Base-by-base conservation (phyloP, 2,888 invertebrate species). In the Drosophila crucigera region DNA sequence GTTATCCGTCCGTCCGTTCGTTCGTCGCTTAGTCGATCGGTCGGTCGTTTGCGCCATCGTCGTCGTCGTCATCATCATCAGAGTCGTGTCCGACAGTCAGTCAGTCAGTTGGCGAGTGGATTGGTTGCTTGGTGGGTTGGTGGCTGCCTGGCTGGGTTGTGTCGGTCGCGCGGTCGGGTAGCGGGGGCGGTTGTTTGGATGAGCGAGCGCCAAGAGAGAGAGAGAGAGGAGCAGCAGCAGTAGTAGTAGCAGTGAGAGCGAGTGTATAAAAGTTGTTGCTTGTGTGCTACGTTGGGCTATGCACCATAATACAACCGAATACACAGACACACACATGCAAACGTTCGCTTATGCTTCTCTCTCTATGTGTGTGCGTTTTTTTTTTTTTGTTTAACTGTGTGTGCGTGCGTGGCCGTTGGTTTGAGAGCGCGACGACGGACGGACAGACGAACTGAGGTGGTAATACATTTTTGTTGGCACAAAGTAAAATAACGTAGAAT, bases 391-490 rank as follows among this genome's bases (percentile, higher is more conserved):
- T 65, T 60, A 66, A 49, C n/a, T 54, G 71, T 78, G 59, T 73
- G 68, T 58, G 68, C 52, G 74, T 76, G 73, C 76, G 76, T 78
- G 78, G 67, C 68, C 65, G 59, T 69, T 16, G 59, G 53, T 60
- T 39, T 43, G 50, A 39, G 62, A 60, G 69, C 72, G 41, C 43
- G 68, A 9, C 56, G 56, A n/a, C 41, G 55, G 69, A 47, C 25
- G 28, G 47, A 7, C 47, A 14, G 47, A 47, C 16, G 28, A 47
- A 47, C 49, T 41, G 70, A 71, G 88, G 81, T 81, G 85, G 79
- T 85, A 82, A 85, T 85, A 85, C 78, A 82, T 74, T 88, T 87
- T 83, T 87, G 88, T 85, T 85, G 83, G 88, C 88, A 88, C 83
- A 88, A 88, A 85, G 85, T 85, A 86, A 88, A 86, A 88, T 83